Evolutionary conservation across 1,140 invertebrate genomes (phyloP).

Genomic region (Amphibalanus amphitrite): DNA sequence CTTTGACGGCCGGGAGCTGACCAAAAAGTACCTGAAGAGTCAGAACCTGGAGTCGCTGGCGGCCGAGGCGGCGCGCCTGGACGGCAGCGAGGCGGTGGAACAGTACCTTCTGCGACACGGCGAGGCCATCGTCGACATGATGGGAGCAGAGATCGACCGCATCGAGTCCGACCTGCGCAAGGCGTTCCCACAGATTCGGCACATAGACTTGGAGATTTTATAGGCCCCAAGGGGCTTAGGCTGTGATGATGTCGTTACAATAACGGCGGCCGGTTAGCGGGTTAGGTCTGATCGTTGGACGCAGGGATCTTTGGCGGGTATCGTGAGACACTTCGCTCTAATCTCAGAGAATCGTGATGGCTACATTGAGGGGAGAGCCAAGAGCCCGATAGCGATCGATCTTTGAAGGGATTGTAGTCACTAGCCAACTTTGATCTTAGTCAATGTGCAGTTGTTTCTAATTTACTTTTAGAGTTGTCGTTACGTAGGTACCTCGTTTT

Average conservation of each 20-base stretch:
- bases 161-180: conserved; percentile 70
- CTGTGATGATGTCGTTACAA: background rate
- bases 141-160: conserved; percentile 93
- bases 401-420: too few relatives aligned
- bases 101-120: conserved; percentile 85
- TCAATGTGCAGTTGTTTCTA: background rate
- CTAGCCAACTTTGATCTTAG: too few relatives aligned
- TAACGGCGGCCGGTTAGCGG: background rate
- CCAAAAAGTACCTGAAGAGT: conserved; percentile 79
- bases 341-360: background rate
- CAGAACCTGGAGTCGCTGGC: conserved; percentile 59
- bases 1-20: conserved; percentile 89
- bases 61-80: conserved; percentile 66
- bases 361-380: too few relatives aligned
- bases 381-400: background rate
- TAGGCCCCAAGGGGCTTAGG: conserved; percentile 29
- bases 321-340: background rate
- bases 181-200: conserved; percentile 78
- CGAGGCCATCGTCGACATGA: conserved; percentile 89
- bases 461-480: background rate
- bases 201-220: conserved; percentile 84
- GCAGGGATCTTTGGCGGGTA: too few relatives aligned
- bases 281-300: background rate
- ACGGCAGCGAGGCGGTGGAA: conserved; percentile 75
- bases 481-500: background rate